phyloP scores from a whole-genome alignment of 2,888 invertebrate species.

The Orthosia incerta region DNA sequence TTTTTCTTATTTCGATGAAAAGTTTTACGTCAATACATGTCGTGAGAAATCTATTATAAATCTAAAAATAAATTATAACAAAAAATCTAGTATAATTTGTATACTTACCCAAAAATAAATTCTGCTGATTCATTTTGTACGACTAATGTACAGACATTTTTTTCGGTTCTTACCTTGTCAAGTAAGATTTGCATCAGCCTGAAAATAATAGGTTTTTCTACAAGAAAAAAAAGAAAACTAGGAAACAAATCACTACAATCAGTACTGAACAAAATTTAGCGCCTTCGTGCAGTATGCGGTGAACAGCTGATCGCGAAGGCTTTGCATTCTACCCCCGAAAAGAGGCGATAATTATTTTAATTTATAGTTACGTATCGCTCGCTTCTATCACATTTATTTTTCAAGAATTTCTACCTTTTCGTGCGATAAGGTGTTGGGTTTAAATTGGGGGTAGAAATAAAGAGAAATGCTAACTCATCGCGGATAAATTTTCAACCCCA shows the following conservation, averaged over 20 bases:
- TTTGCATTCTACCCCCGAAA: conserved; percentile 78
- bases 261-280: conserved; percentile 51
- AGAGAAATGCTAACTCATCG: conserved; percentile 54
- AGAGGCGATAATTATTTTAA: conserved; percentile 87
- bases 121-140: not conserved
- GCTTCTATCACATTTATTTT: conserved; percentile 68
- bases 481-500: conserved; percentile 28
- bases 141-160: not conserved
- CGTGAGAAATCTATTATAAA: not conserved
- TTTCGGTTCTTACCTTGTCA: not conserved
- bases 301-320: conserved; percentile 65
- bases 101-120: not conserved
- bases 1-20: not conserved
- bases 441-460: conserved; percentile 48
- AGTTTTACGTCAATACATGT: not conserved
- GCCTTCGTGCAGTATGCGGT: conserved; percentile 54
- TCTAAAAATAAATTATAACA: not conserved
- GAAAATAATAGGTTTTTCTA: not conserved
- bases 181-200: not conserved
- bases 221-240: not conserved
- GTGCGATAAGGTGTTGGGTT: conserved; percentile 58
- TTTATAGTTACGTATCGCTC: conserved; percentile 73
- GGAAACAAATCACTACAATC: conserved; percentile 61
- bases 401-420: conserved; percentile 58
- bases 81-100: not conserved